phyloP scores from a whole-genome alignment of 2,888 invertebrate genomes.

The Idaea biselata region DNA sequence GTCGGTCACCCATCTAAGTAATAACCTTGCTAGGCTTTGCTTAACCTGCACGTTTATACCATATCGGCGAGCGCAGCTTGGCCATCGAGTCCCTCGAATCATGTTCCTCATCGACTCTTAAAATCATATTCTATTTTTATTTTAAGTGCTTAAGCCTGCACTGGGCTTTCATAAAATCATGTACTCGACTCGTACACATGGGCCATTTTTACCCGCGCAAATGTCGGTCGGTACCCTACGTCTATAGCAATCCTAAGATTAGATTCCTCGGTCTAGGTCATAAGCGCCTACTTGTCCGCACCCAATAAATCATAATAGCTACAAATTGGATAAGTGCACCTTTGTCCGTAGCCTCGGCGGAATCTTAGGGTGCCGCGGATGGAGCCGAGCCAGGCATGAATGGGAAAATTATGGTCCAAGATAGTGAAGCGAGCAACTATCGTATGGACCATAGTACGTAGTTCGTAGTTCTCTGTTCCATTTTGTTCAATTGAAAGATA shows the following conservation, averaged over 20 bases:
- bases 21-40: too few relatives aligned
- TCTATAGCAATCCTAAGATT: background rate
- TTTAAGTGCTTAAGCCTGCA: too few relatives aligned
- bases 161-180: too few relatives aligned
- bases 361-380: constrained; percentile 54
- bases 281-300: constrained; percentile 60
- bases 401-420: constrained; percentile 20
- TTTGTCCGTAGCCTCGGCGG: constrained; percentile 58
- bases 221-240: background rate
- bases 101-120: too few relatives aligned
- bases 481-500: too few relatives aligned
- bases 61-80: too few relatives aligned
- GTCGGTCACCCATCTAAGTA: too few relatives aligned
- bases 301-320: constrained; percentile 76
- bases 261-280: constrained; percentile 60
- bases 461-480: too few relatives aligned
- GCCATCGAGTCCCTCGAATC: too few relatives aligned
- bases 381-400: constrained; percentile 15
- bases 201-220: background rate
- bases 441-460: background rate
- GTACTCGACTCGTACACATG: background rate
- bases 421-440: background rate
- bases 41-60: too few relatives aligned
- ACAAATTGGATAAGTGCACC: constrained; percentile 75
- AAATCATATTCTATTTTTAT: too few relatives aligned